Evolutionary conservation across 2,888 invertebrate genomes (phyloP).

Genomic region (Xestia c-nigrum): DNA sequence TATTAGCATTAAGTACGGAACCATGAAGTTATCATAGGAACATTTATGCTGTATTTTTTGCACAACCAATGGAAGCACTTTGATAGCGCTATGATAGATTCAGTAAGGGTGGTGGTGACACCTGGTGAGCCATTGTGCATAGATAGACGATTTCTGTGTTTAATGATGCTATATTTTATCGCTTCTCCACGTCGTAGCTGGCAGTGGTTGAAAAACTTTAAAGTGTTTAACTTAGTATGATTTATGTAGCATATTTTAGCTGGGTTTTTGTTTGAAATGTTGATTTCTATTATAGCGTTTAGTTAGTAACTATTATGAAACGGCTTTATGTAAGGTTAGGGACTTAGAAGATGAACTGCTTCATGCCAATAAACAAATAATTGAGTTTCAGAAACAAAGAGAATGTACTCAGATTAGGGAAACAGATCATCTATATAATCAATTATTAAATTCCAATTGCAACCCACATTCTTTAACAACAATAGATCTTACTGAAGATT

Average conservation of each 20-base stretch:
- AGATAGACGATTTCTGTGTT: conserved; percentile 65
- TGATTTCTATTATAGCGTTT: background rate
- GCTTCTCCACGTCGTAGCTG: conserved; percentile 57
- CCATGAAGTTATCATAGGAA: conserved; percentile 33
- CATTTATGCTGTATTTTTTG: conserved; percentile 64
- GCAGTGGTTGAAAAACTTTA: conserved; percentile 55
- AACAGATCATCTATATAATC: no score
- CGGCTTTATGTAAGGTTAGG: no score
- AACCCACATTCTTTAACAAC: no score
- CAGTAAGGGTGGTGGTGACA: conserved; percentile 69
- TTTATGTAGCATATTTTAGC: conserved; percentile 33
- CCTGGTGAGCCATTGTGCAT: conserved; percentile 68
- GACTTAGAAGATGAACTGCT: no score
- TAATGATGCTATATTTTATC: conserved; percentile 77
- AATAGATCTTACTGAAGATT: no score
- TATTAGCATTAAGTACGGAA: no score
- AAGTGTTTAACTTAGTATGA: conserved; percentile 51
- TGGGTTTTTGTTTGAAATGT: conserved; percentile 15
- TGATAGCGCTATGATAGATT: conserved; percentile 75
- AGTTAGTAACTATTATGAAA: no score
- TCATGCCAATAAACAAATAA: no score
- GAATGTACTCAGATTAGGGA: no score
- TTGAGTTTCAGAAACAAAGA: no score
- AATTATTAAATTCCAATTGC: no score
- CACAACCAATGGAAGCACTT: conserved; percentile 58